Percentiles rank a stretch among this genome's conserved stretches.
These are phyloP conservation scores for Macrophya alboannulata DNA, from an alignment of 2,888 invertebrate species.

Conservation along the genomic window DNA sequence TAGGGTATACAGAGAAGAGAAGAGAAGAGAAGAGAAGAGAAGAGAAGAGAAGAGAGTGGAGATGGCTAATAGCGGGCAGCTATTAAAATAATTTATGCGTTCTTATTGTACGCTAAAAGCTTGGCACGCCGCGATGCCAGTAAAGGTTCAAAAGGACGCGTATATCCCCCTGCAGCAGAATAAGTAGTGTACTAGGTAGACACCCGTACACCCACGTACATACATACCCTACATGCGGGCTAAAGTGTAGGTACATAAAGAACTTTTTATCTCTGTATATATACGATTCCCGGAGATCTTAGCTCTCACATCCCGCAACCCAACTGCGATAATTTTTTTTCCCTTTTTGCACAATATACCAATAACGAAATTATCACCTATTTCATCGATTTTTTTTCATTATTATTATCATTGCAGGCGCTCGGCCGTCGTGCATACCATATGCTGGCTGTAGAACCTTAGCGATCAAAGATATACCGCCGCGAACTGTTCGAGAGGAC, in stretches of 20 bases:
- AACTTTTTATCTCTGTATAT: neutral
- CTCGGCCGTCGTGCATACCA: neutral
- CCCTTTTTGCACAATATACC: too few species aligned
- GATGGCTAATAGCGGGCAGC: slow-evolving; percentile 62
- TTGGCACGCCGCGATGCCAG: slow-evolving; percentile 54
- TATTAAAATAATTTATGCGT: slow-evolving; percentile 67
- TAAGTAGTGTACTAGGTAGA: neutral
- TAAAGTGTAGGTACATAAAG: neutral
- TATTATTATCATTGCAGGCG: neutral
- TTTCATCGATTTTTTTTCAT: neutral
- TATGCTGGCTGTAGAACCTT: neutral
- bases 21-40: neutral
- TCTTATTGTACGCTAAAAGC: slow-evolving; percentile 65
- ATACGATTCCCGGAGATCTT: too few species aligned
- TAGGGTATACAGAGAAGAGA: neutral
- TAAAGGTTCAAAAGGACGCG: slow-evolving; percentile 47
- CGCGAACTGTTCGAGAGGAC: neutral
- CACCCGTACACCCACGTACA: neutral
- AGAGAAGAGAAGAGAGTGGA: slow-evolving; percentile 29
- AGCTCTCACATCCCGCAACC: too few species aligned
- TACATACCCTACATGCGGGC: neutral
- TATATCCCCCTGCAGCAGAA: neutral
- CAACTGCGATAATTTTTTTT: too few species aligned
- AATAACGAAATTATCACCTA: neutral
- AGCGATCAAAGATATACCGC: neutral